A percentile compares a stretch with the other conserved stretches of the same genome.
phyloP scores from a whole-genome alignment of 2,113 vertebrate genomes.

The Sinocyclocheilus maitianheensis region DNA sequence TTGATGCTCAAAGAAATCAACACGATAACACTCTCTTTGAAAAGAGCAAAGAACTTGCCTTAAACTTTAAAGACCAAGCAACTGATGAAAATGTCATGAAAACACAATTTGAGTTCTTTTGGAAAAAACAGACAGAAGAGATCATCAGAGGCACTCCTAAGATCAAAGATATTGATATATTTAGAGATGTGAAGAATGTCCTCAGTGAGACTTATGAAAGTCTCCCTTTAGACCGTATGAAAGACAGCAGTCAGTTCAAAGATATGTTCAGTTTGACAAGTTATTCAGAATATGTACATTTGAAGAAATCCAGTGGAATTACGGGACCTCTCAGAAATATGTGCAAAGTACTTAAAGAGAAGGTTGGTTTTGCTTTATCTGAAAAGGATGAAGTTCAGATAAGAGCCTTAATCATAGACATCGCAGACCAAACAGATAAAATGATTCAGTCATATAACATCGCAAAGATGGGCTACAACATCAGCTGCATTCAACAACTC shows the following conservation, averaged over 20 bases:
- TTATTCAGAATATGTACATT: neutral
- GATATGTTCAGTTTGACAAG: neutral
- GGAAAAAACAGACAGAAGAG: conserved; percentile 38
- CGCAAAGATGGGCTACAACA: conserved; percentile 39
- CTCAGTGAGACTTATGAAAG: conserved; percentile 50
- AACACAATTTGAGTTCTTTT: conserved; percentile 54
- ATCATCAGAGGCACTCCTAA: neutral
- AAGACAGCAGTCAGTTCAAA: neutral
- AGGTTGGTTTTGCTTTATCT: neutral
- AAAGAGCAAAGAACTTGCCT: conserved; percentile 54
- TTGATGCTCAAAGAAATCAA: neutral
- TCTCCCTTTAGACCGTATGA: neutral
- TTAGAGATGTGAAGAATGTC: conserved; percentile 56
- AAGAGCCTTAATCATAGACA: neutral
- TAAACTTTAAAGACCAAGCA: conserved; percentile 31
- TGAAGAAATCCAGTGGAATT: neutral
- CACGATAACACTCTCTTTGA: conserved; percentile 55
- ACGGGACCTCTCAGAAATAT: neutral
- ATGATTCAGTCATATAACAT: neutral
- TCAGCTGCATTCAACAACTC: conserved; percentile 58
- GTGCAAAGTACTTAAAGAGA: accelerated
- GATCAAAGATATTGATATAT: conserved; percentile 2
- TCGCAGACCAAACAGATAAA: neutral
- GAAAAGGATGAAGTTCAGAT: neutral
- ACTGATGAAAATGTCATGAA: conserved; percentile 43